These are phyloP conservation scores for Plusia festucae DNA, from an alignment of 2,888 invertebrate genomes.

Conservation along the genomic window DNA sequence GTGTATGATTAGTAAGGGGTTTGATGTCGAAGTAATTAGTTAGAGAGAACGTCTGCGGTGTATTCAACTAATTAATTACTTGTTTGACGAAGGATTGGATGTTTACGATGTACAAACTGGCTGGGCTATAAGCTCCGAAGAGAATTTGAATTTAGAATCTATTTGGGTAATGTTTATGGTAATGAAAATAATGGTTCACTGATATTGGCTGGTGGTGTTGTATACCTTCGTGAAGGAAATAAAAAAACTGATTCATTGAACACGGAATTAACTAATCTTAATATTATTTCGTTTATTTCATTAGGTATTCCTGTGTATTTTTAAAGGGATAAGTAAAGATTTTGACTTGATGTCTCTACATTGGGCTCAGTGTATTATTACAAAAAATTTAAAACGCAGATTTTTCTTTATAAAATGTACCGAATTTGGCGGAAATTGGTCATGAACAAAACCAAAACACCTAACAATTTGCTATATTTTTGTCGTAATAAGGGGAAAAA, in stretches of 20 bases:
- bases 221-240: too few species aligned
- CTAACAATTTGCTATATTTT: conserved; percentile 21
- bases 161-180: conserved; percentile 21
- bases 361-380: too few species aligned
- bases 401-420: not conserved
- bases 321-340: not conserved
- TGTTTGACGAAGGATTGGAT: conserved; percentile 59
- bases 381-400: not conserved
- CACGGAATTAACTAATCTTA: too few species aligned
- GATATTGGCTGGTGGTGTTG: not conserved
- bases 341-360: not conserved
- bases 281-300: too few species aligned
- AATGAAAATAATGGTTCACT: not conserved
- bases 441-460: not conserved
- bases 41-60: conserved; percentile 39
- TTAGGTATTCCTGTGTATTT: not conserved
- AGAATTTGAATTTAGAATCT: conserved; percentile 26
- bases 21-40: conserved; percentile 38
- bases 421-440: not conserved
- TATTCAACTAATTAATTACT: conserved; percentile 66
- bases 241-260: too few species aligned
- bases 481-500: conserved; percentile 15
- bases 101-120: conserved; percentile 54
- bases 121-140: conserved; percentile 27
- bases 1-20: conserved; percentile 29